phyloP scores from a whole-genome alignment of 2,888 invertebrate species.

The Lasioglossum lativentre region DNA sequence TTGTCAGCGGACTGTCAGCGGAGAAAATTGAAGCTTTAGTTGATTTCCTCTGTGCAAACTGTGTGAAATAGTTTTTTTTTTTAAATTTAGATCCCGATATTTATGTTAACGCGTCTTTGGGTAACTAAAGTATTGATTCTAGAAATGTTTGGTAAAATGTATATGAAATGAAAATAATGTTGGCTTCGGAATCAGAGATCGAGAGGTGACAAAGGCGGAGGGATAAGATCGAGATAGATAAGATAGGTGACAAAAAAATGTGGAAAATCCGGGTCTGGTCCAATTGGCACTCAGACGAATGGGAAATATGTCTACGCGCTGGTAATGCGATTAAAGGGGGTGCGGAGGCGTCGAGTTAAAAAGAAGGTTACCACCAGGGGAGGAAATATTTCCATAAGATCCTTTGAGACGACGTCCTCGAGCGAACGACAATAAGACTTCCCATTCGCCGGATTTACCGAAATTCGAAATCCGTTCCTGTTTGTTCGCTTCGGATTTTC shows the following conservation, averaged over 20 bases:
- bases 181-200: not conserved
- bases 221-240: not conserved
- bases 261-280: conserved; percentile 27
- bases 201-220: not conserved
- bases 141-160: not conserved
- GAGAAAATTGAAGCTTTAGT: not conserved
- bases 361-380: conserved; percentile 63
- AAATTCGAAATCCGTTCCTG: conserved; percentile 60
- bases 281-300: conserved; percentile 62
- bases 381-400: conserved; percentile 73
- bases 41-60: not conserved
- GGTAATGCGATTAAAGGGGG: conserved; percentile 71
- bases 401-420: conserved; percentile 51
- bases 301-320: conserved; percentile 68
- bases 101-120: not conserved
- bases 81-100: not conserved
- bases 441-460: conserved; percentile 51
- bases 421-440: conserved; percentile 50
- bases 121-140: not conserved
- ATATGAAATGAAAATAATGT: not conserved
- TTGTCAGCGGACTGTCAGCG: not conserved
- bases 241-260: conserved; percentile 9
- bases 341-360: conserved; percentile 48
- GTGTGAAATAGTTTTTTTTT: not conserved
- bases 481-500: conserved; percentile 38